Evolutionary conservation across 2,797 vertebrate genomes (phyloP).

Genomic region (Erithacus rubecula): DNA sequence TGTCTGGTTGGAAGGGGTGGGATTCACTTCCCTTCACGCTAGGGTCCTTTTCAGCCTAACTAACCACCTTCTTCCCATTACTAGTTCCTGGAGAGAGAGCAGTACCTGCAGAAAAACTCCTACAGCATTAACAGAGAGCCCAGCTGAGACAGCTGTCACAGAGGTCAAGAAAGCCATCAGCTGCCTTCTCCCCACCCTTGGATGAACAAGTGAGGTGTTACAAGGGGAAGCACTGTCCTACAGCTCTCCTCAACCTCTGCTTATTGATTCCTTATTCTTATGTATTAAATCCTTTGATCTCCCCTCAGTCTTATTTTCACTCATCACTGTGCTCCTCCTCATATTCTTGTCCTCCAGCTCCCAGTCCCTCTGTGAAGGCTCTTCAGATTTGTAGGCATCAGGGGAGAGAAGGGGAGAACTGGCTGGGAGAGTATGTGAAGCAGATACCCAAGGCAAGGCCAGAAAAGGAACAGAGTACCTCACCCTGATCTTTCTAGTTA

Average conservation of each 20-base stretch:
- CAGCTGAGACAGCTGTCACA: neutral
- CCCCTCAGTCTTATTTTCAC: neutral
- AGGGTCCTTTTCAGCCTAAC: neutral
- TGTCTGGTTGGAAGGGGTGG: neutral
- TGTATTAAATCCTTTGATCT: neutral
- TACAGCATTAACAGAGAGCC: neutral
- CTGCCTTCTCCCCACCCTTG: neutral
- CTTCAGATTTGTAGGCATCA: neutral
- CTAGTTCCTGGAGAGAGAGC: neutral
- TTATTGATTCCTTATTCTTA: neutral
- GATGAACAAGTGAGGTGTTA: neutral
- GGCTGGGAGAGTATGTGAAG: neutral
- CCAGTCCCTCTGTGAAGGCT: neutral
- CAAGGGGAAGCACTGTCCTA: neutral
- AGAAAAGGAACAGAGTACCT: neutral
- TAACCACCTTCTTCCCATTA: neutral
- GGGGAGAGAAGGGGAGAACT: neutral
- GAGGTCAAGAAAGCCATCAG: neutral
- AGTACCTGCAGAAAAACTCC: neutral
- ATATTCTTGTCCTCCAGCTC: neutral
- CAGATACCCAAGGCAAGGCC: fast-evolving
- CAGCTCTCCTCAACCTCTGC: neutral
- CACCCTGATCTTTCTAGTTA: fast-evolving
- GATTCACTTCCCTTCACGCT: neutral
- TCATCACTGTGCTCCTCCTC: neutral